These are phyloP conservation scores for Alectoris magna DNA, from an alignment of 2,797 vertebrate species.

Conservation along the genomic window DNA sequence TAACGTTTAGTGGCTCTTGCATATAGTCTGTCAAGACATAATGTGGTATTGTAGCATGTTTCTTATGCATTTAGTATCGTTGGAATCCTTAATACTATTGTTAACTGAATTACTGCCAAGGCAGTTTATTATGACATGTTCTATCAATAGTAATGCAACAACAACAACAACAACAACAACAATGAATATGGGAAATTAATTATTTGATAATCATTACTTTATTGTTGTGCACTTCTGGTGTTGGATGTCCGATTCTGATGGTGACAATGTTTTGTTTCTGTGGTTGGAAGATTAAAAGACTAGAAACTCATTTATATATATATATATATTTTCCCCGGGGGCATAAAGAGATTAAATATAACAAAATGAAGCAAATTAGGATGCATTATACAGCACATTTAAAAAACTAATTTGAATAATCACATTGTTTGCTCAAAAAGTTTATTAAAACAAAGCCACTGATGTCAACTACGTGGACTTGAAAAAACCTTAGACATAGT, in stretches of 20 bases:
- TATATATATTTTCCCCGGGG: background rate
- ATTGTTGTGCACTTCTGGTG: background rate
- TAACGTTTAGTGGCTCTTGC: background rate
- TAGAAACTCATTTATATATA: background rate
- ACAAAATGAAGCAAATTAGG: constrained; percentile 11
- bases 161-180: no score
- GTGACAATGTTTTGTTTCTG: background rate
- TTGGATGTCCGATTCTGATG: background rate
- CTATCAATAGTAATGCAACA: background rate
- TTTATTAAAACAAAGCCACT: constrained; percentile 12
- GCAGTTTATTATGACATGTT: background rate
- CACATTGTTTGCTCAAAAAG: constrained; percentile 20
- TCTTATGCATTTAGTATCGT: background rate
- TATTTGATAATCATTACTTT: background rate
- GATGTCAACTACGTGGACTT: background rate
- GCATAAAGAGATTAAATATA: background rate
- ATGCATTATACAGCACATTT: constrained; percentile 29
- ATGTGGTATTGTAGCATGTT: background rate
- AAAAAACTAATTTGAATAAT: constrained; percentile 48
- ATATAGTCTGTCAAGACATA: background rate
- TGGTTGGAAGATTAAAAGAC: background rate
- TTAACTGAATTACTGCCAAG: background rate
- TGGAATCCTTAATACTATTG: background rate
- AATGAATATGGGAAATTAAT: background rate
- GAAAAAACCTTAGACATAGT: background rate